Percentiles rank a stretch among this genome's conserved stretches.
phyloP scores from a whole-genome alignment of 2,113 vertebrate species.

The Etheostoma spectabile region DNA sequence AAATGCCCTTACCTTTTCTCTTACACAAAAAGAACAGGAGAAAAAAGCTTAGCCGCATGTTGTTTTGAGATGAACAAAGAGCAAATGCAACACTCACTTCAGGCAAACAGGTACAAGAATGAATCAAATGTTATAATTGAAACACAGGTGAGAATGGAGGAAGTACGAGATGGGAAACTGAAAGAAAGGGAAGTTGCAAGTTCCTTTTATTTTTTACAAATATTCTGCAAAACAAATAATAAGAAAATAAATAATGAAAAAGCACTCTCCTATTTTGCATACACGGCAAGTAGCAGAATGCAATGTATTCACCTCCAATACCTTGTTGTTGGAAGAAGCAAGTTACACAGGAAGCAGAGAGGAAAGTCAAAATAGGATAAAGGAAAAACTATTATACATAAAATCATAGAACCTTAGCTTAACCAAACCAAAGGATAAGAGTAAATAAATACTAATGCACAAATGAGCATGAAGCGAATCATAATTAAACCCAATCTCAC shows the following conservation, averaged over 20 bases:
- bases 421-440: not conserved
- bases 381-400: not conserved
- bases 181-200: constrained; percentile 53
- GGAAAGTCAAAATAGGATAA: not conserved
- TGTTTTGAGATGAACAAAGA: constrained; percentile 8
- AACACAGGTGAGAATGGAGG: constrained; percentile 48
- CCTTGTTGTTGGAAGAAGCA: not conserved
- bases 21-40: constrained; percentile 13
- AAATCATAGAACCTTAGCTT: not conserved
- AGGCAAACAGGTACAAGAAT: constrained; percentile 8
- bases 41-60: constrained; percentile 42
- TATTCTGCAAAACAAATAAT: not conserved
- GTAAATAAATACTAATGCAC: not conserved
- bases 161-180: constrained; percentile 39
- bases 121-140: not conserved
- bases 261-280: not conserved
- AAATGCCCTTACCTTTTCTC: constrained; percentile 48
- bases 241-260: not conserved
- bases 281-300: not conserved
- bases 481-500: constrained; percentile 22
- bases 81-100: not conserved
- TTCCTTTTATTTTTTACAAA: constrained; percentile 45
- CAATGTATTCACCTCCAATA: not conserved
- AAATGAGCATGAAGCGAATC: constrained; percentile 2
- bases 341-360: not conserved